A percentile compares a stretch with the other conserved stretches of the same genome.
Conservation (phyloP, 2,797 vertebrate genomes). For the Knipowitschia caucasica region DNA sequence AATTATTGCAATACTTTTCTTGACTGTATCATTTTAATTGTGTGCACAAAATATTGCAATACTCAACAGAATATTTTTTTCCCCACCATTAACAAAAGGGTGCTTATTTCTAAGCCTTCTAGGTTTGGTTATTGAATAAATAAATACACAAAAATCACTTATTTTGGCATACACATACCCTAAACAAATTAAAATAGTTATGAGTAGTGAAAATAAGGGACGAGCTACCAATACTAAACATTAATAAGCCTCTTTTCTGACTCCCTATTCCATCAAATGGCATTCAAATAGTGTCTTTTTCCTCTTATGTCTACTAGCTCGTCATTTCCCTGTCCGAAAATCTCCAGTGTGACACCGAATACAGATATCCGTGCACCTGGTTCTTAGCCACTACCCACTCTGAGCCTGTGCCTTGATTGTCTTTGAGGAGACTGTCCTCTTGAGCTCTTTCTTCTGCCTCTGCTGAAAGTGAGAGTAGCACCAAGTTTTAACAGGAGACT, state of each 20-base stretch:
- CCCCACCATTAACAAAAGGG: too few relatives aligned
- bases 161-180: too few relatives aligned
- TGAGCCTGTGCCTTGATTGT: conserved; percentile 28
- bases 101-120: too few relatives aligned
- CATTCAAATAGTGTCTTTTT: not conserved
- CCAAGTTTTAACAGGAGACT: conserved; percentile 42
- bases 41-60: too few relatives aligned
- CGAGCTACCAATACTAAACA: too few relatives aligned
- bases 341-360: conserved; percentile 17
- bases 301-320: conserved; percentile 1
- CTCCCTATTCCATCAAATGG: not conserved
- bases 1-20: too few relatives aligned
- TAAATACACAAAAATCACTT: too few relatives aligned
- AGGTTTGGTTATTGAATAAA: too few relatives aligned
- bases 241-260: not conserved
- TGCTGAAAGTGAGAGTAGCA: conserved; percentile 11
- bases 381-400: conserved; percentile 1
- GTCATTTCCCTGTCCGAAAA: conserved; percentile 6
- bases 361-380: conserved; percentile 2
- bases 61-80: too few relatives aligned
- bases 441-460: conserved; percentile 19
- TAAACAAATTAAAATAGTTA: too few relatives aligned
- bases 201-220: too few relatives aligned
- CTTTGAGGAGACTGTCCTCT: conserved; percentile 18
- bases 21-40: too few relatives aligned